These are phyloP conservation scores for Nesidiocoris tenuis DNA, from an alignment of 2,888 invertebrate species.

Conservation along the genomic window DNA sequence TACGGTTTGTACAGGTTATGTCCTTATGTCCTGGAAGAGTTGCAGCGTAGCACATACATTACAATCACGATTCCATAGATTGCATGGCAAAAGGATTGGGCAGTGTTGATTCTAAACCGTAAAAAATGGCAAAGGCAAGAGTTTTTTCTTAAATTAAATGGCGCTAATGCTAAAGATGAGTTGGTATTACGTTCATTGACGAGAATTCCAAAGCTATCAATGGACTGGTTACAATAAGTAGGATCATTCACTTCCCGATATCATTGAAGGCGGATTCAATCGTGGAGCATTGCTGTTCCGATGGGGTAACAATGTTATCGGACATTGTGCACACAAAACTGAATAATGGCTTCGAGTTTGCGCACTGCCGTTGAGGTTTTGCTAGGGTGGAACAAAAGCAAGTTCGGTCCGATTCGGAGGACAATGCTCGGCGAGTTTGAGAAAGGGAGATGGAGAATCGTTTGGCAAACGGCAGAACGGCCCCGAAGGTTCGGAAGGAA, in stretches of 20 bases:
- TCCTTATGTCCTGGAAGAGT: too few species aligned
- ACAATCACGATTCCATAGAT: too few species aligned
- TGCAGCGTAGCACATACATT: too few species aligned
- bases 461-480: slow-evolving; percentile 6
- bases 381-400: slow-evolving; percentile 6
- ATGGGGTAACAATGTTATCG: neutral
- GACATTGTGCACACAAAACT: neutral
- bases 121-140: too few species aligned
- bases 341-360: neutral
- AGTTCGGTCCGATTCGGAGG: neutral
- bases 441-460: neutral
- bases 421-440: neutral
- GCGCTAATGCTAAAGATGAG: too few species aligned
- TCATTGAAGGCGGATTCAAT: neutral
- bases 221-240: neutral
- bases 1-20: too few species aligned
- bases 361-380: neutral
- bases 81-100: too few species aligned
- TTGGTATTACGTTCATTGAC: too few species aligned
- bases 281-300: neutral
- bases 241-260: neutral
- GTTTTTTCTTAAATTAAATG: too few species aligned
- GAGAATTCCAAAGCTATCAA: too few species aligned
- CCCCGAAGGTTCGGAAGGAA: neutral
- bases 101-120: too few species aligned